phyloP scores from a whole-genome alignment of 1,140 invertebrate species.

The Micrasema longulum region DNA sequence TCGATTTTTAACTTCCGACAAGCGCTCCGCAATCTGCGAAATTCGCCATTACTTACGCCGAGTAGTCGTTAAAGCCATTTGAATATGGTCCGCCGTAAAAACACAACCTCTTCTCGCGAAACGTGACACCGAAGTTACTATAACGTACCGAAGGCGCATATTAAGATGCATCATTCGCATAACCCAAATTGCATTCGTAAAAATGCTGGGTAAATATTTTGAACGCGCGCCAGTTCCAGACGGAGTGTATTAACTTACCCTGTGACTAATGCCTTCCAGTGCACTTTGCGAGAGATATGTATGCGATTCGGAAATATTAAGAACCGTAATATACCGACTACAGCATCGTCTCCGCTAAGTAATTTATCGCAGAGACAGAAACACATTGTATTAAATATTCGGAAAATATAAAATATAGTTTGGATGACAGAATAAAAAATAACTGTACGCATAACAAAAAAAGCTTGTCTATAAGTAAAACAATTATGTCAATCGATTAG shows the following conservation, averaged over 20 bases:
- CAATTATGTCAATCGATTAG: too few species aligned
- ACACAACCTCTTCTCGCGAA: background rate
- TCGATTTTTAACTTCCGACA: too few species aligned
- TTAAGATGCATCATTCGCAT: conserved; percentile 15
- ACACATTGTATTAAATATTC: too few species aligned
- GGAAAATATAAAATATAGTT: too few species aligned
- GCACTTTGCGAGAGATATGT: conserved; percentile 6
- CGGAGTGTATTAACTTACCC: conserved; percentile 7
- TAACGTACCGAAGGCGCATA: conserved; percentile 3
- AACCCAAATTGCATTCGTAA: conserved; percentile 11
- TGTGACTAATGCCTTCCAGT: conserved; percentile 16
- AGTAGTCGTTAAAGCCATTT: conserved; percentile 2
- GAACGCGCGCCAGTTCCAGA: conserved; percentile 2
- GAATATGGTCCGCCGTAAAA: background rate
- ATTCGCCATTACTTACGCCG: too few species aligned
- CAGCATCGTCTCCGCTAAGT: too few species aligned
- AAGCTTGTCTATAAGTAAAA: too few species aligned
- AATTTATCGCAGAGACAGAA: too few species aligned
- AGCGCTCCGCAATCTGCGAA: too few species aligned
- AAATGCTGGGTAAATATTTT: conserved; percentile 28
- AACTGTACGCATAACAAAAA: too few species aligned
- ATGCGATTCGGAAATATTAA: conserved; percentile 26
- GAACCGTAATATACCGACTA: background rate
- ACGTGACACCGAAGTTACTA: background rate
- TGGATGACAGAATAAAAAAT: too few species aligned